These are phyloP conservation scores for Esox niger DNA, from an alignment of 2,113 vertebrate genomes.

Conservation along the genomic window DNA sequence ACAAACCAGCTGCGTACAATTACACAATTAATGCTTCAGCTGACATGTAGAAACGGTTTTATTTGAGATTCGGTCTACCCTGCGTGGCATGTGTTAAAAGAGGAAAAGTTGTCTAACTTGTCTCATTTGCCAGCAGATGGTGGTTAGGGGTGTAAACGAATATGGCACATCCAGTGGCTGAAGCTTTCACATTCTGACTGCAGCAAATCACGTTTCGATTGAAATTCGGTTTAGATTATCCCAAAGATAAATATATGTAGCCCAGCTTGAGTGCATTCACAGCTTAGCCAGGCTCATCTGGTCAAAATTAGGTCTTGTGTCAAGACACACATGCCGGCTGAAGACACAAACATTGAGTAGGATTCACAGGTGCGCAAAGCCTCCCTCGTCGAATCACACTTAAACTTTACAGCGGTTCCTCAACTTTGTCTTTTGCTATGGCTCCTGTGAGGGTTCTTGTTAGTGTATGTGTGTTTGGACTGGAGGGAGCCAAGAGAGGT, in stretches of 20 bases:
- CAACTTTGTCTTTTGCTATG: slow-evolving; percentile 9
- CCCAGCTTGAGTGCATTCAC: slow-evolving; percentile 39
- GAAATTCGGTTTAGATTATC: slow-evolving; percentile 49
- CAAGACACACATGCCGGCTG: slow-evolving; percentile 16
- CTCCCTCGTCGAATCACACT: slow-evolving; percentile 15
- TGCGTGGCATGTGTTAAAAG: slow-evolving; percentile 37
- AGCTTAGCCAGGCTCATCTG: slow-evolving; percentile 47
- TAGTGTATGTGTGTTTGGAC: slow-evolving; percentile 19
- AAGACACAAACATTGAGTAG: slow-evolving; percentile 36
- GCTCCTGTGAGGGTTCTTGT: slow-evolving; percentile 40
- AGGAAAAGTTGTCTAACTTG: slow-evolving; percentile 23
- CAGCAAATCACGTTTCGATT: slow-evolving; percentile 42
- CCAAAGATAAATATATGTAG: slow-evolving; percentile 48
- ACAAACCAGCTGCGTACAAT: slow-evolving; percentile 60
- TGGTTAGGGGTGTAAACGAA: slow-evolving; percentile 47
- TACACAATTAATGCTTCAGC: slow-evolving; percentile 61
- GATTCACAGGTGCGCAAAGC: slow-evolving; percentile 41
- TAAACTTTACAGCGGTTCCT: slow-evolving; percentile 28
- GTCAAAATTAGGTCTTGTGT: not conserved
- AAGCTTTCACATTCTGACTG: slow-evolving; percentile 44
- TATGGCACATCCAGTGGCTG: slow-evolving; percentile 48
- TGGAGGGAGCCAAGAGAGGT: slow-evolving; percentile 11
- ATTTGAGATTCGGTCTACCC: slow-evolving; percentile 44
- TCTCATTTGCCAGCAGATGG: not conserved
- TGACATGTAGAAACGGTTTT: slow-evolving; percentile 47